These are phyloP conservation scores for Montipora capricornis DNA, from an alignment of 64 coral and sea anemone species.

Conservation along the genomic window DNA sequence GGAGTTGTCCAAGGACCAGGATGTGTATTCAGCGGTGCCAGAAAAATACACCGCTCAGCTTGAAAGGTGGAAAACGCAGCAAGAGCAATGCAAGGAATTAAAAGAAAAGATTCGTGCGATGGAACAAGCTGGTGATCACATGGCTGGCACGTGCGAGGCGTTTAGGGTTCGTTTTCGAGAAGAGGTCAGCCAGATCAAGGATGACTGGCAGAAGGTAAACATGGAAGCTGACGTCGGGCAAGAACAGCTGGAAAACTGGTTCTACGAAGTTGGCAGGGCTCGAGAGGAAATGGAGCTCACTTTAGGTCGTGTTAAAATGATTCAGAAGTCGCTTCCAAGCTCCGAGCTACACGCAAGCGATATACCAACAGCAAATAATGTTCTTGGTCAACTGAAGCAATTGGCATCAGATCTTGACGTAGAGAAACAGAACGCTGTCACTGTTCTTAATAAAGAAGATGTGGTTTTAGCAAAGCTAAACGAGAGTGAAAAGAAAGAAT, in stretches of 20 bases:
- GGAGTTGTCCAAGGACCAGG: not conserved
- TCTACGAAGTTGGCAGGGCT: slow-evolving; percentile 56
- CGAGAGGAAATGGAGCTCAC: slow-evolving; percentile 42
- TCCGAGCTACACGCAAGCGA: slow-evolving; percentile 18
- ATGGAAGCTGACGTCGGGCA: slow-evolving; percentile 23
- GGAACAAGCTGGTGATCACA: slow-evolving; percentile 18
- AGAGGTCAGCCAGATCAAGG: slow-evolving; percentile 37
- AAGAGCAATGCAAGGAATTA: slow-evolving; percentile 34
- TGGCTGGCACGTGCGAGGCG: slow-evolving; percentile 8
- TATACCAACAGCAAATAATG: slow-evolving; percentile 52
- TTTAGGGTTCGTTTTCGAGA: slow-evolving; percentile 38
- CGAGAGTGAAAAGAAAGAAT: slow-evolving; percentile 26
- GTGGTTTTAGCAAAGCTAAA: slow-evolving; percentile 51
- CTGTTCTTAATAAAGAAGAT: slow-evolving; percentile 61
- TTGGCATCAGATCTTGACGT: slow-evolving; percentile 67
- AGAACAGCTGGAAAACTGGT: slow-evolving; percentile 55
- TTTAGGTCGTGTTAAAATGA: slow-evolving; percentile 31
- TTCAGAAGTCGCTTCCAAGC: not conserved
- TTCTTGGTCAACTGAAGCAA: slow-evolving; percentile 67
- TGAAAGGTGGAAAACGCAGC: not conserved
- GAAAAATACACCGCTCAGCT: slow-evolving; percentile 33
- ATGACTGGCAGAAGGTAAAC: slow-evolving; percentile 58
- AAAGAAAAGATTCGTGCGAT: slow-evolving; percentile 34
- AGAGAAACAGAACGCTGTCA: slow-evolving; percentile 46
- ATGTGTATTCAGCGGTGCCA: not conserved